Evolutionary conservation across 2,797 vertebrate species (phyloP), one percentile per base, ranked within the genome.

Genomic region (Todus mexicanus): DNA sequence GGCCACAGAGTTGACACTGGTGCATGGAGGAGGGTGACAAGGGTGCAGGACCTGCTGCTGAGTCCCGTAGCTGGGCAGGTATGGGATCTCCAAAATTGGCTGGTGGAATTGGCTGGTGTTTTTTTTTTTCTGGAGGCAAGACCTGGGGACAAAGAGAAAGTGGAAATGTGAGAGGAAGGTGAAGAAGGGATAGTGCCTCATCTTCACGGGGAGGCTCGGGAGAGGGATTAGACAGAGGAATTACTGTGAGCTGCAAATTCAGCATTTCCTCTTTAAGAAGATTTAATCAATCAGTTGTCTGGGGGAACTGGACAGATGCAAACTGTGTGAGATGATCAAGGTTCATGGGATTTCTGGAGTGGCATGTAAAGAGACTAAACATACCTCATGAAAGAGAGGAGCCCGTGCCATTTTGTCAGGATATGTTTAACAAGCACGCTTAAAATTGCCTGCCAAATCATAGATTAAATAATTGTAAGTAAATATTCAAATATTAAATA

Each of bases 41-140:
- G 53, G 10, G 9, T 54, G 7, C 40, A 43, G 27, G 33, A 59
- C 15, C 56, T 63, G 35, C 19, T 69, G 47, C 59, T 68, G 16
- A 15, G 23, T 48, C 0, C 0, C 31, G 15, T 38, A 43, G 29
- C 11, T 0, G 0, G 26, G 21, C 31, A 7, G 4, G 17, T 10
- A 4, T 22, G 12, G 9, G 11, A 43, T 84, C 61, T 61, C 50
- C 9, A 13, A 73, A 84, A 71, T 7, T 60, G 31, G 15, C 42
- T 43, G 25, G 42, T 42, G 15, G 29, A n/a, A n/a, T n/a, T n/a
- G n/a, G n/a, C n/a, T n/a, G n/a, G n/a, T n/a, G n/a, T n/a, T n/a
- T n/a, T n/a, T n/a, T n/a, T n/a, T n/a, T n/a, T n/a, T n/a, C 17
- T 70, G 35, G 53, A 71, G 47, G 15, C 10, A 80, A 37, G 48